Evolutionary conservation across 2,888 invertebrate genomes (phyloP), one percentile per base, ranked within the genome.

Genomic region (Boloria selene): DNA sequence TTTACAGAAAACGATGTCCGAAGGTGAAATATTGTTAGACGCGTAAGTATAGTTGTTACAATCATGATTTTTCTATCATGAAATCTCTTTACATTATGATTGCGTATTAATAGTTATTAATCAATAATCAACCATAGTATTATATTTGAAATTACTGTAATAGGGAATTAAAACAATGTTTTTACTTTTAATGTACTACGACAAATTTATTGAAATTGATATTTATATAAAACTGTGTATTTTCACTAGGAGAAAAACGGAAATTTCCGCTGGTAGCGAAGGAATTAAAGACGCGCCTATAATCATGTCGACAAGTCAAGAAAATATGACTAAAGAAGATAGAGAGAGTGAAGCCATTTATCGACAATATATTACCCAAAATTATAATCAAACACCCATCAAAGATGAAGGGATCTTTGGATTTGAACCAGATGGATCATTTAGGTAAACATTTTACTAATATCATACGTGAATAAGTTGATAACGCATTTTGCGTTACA

Each of bases 1-100:
- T 81, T 86, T 96, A 67, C 95, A 95, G 68, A 97, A 96, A 89
- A 96, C 96, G 0, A 90, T 96, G 70, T 97, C 96, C 0, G 96
- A 97, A 83, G 96, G 96, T 1, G 96, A 96, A 87, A 96, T 96
- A 75, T 85, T 96, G 53, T 78, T 94, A 70, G 94, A 95, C 65
- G 88, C 85, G 93, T 92, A 82, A 84, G 91, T 88, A 76, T 42
- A 55, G 17, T 44, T 14, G 45, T 38, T 38, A 38, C 31, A 7
- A 2, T 38, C 7, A 10, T 38, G 7, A 38, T 2, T 38, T 38
- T 38, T 7, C 31, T 38, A 38, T 38, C 10, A 38, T 38, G 7
- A 38, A 38, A 38, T 38, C 31, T 38, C 10, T 38, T 10, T 38
- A 38, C 10, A 38, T 22, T 22, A 22, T 22, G 3, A 22, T 31